Evolutionary conservation across 2,888 invertebrate species (phyloP), one percentile per base, ranked within the genome.

Genomic region (Scrobipalpa costella): DNA sequence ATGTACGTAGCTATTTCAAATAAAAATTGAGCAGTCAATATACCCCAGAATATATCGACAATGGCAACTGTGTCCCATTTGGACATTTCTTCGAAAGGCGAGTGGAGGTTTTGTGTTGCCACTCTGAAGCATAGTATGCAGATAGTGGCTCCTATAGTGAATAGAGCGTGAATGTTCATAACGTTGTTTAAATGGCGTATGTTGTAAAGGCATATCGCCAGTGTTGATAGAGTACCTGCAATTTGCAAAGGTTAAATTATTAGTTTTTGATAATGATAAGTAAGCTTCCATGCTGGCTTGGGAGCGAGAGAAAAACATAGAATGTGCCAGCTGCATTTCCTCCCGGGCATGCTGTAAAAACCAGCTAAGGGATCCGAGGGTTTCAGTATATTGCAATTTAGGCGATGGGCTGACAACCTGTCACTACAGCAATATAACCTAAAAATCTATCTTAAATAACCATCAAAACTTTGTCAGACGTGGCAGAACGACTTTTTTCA

Each of bases 171-270:
- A 17, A 85, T 69, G 60, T 87, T 71, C 63, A 79, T 69, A 1
- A 80, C 67, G 70, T 90, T 89, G 76, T 90, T 90, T 69, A 84
- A 81, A 71, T 81, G 74, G 0, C 75, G 74, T 0, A 88, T 71
- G 68, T 91, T 90, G 73, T 78, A 76, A 6, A 89, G 67, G 67
- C 90, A 91, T 66, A 89, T 83, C 7, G 64, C 63, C 11, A 85
- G 66, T 3, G 90, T 89, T 15, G 73, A 67, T 6, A 87, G 6
- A 2, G 85, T 88, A 1, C 90, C 90, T 91, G 81, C 83, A 83
- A 47, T 11, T 47, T 27, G 38, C 19, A 38, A 62, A 21, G 15
- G 17, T 17, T 21, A n/a, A 33, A 7, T 55, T 50, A 2, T 7
- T 7, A 13, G n/a, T 7, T 7, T 44, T 13, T 9, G n/a, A n/a